Evolutionary conservation across 2,113 vertebrate genomes (phyloP).

Genomic region (Mohoua ochrocephala): DNA sequence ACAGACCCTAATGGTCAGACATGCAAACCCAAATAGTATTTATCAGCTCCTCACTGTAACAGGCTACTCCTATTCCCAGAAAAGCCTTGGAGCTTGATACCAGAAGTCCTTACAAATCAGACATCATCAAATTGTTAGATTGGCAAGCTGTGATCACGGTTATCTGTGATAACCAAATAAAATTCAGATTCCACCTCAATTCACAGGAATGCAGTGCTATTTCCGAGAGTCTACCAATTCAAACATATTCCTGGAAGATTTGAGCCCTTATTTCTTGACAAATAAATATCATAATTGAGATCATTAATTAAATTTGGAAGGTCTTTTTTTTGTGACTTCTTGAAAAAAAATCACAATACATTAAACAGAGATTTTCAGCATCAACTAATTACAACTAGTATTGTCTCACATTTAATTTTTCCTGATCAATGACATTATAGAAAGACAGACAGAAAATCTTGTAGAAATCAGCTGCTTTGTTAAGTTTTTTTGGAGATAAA

Average conservation of each 20-base stretch:
- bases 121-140: neutral
- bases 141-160: neutral
- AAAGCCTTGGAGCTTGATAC: neutral
- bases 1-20: neutral
- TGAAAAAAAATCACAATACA: neutral
- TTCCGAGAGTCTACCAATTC: neutral
- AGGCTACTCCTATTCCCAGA: neutral
- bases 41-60: neutral
- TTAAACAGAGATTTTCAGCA: neutral
- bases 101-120: neutral
- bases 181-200: neutral
- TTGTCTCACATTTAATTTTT: neutral
- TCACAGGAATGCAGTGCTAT: neutral
- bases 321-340: neutral
- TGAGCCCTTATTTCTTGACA: neutral
- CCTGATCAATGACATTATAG: neutral
- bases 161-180: neutral
- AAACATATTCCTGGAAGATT: neutral
- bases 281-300: neutral
- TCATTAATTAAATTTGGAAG: neutral
- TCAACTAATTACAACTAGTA: neutral
- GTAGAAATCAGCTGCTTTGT: neutral
- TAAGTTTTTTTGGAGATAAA: neutral
- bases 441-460: neutral
- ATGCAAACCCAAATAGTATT: neutral